Evolutionary conservation across 2,888 invertebrate genomes (phyloP).

Genomic region (Strigamia transsilvanica): DNA sequence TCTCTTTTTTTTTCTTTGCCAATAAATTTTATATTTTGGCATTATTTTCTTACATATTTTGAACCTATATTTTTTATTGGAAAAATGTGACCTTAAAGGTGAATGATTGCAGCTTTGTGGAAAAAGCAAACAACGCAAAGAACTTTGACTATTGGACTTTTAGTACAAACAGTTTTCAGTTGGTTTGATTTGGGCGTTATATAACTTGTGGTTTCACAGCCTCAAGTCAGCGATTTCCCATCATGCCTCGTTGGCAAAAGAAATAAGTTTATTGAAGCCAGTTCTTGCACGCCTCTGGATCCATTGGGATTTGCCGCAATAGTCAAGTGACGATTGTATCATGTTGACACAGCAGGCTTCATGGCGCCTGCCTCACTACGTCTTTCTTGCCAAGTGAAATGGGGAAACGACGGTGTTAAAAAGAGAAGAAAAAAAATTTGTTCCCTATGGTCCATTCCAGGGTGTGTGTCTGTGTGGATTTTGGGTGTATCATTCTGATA

Average conservation of each 20-base stretch:
- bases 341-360: slow-evolving; percentile 49
- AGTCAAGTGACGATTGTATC: slow-evolving; percentile 49
- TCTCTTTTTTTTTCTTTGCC: too few species aligned
- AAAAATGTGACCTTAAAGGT: neutral
- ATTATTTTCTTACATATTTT: neutral
- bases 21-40: neutral
- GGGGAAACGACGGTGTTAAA: slow-evolving; percentile 16
- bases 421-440: slow-evolving; percentile 5
- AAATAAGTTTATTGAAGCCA: slow-evolving; percentile 51
- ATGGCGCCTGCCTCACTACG: slow-evolving; percentile 41
- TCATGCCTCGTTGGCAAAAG: slow-evolving; percentile 48
- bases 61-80: neutral
- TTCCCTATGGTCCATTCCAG: slow-evolving; percentile 22
- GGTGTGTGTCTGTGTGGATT: neutral
- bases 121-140: neutral
- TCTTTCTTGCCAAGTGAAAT: slow-evolving; percentile 46
- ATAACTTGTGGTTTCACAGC: slow-evolving; percentile 41
- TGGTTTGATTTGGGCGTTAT: slow-evolving; percentile 47
- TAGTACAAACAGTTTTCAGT: slow-evolving; percentile 38
- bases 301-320: slow-evolving; percentile 41
- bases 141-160: slow-evolving; percentile 13
- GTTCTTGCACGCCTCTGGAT: slow-evolving; percentile 50
- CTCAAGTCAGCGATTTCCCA: slow-evolving; percentile 46
- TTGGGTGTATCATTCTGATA: neutral
- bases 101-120: slow-evolving; percentile 13